Evolutionary conservation across 2,888 invertebrate species (phyloP), one percentile per base, ranked within the genome.

Genomic region (Drepana falcataria): DNA sequence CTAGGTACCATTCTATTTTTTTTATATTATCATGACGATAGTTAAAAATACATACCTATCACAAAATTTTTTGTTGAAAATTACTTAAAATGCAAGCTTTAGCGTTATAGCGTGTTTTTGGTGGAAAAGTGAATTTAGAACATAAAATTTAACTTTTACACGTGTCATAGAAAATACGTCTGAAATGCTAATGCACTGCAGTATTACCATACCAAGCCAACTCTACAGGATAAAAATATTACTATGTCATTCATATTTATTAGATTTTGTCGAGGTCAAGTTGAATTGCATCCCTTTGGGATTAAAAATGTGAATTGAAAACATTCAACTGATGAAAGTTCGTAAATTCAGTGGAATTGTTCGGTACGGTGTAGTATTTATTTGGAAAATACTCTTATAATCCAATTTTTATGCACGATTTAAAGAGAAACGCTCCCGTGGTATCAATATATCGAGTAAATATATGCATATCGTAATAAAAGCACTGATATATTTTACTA

Each of bases 141-240:
- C 37, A 37, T 4, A 21, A 35, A 35, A 3, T 49, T 49, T 34
- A 6, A 7, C 51, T 9, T 40, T 41, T 51, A 53, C 51, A 48
- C n/a, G 49, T 53, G 51, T 55, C 57, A 64, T 65, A 61, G 60
- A 52, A 48, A 59, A 68, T 63, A 63, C 73, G 71, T 74, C 62
- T 58, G 56, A 61, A 64, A 71, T 63, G 66, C 59, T 58, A 66
- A 66, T 63, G 52, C 61, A 63, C 58, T 60, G 52, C 51, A 53
- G 58, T 54, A 55, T 69, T 65, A 64, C 48, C 56, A 60, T 59
- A 63, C 55, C 9, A 51, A 59, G 54, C 55, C 51, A 59, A 62
- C 40, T 40, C 34, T 51, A 33, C 21, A 40, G 34, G 21, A 51
- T 40, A 49, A 49, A 34, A 34, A 51, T 51, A 21, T 40, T 34